A percentile compares a stretch with the other conserved stretches of the same genome.
Conservation (phyloP, 2,888 invertebrate genomes). For the Calliphora vomitoria region DNA sequence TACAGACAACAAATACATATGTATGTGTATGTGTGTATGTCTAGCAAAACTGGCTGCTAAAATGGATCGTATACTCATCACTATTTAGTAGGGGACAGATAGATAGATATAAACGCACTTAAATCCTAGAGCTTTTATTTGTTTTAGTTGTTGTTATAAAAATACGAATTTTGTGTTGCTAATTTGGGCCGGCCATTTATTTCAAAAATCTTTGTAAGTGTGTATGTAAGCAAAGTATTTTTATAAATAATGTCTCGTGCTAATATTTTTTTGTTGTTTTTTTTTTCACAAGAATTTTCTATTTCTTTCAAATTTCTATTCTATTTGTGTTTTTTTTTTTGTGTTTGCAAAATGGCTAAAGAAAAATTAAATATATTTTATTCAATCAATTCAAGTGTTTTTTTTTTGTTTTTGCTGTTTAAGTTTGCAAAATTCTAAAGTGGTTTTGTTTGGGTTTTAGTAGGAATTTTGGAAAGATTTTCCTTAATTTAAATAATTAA, state of each 20-base stretch:
- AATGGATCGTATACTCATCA: constrained; percentile 22
- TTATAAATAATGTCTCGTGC: constrained; percentile 48
- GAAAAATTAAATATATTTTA: neutral
- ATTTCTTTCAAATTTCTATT: neutral
- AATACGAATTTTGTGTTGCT: constrained; percentile 1
- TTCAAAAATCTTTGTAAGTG: neutral
- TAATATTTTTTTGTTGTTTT: constrained; percentile 13
- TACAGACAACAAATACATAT: neutral
- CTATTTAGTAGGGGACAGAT: neutral
- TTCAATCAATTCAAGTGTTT: neutral
- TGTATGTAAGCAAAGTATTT: neutral
- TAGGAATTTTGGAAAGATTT: neutral
- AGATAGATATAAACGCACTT: constrained; percentile 34
- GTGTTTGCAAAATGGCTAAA: neutral
- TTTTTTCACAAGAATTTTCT: neutral
- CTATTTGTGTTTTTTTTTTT: neutral
- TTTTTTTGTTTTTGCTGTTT: neutral
- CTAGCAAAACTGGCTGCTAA: constrained; percentile 10
- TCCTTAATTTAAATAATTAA: neutral
- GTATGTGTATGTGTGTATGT: constrained; percentile 35
- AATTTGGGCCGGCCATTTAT: constrained; percentile 1
- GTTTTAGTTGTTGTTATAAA: neutral
- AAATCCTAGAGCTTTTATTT: neutral
- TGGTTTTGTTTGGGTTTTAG: neutral
- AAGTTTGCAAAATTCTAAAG: neutral